These are phyloP conservation scores for Clupea harengus DNA, from an alignment of 2,113 vertebrate genomes.

Conservation along the genomic window DNA sequence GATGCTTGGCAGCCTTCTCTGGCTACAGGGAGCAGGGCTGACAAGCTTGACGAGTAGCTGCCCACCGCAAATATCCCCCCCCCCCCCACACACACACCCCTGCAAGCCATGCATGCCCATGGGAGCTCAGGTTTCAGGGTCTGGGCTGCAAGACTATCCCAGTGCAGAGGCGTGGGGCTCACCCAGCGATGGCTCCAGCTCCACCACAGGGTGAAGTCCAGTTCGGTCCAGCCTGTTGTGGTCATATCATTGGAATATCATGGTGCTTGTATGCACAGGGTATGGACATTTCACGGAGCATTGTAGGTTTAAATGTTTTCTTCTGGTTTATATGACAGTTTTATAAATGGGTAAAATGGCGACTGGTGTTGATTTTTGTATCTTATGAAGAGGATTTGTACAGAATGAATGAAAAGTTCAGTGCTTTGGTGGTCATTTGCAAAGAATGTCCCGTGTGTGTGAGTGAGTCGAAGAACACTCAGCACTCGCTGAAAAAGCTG, in stretches of 20 bases:
- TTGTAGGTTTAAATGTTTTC: background rate
- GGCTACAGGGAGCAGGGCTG: conserved; percentile 7
- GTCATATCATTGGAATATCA: background rate
- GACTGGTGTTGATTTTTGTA: background rate
- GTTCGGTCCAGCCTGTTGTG: background rate
- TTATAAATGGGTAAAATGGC: background rate
- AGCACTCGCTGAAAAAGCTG: background rate
- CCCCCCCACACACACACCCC: background rate
- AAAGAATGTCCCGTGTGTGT: background rate
- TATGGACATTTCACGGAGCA: background rate
- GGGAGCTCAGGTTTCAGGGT: conserved; percentile 59
- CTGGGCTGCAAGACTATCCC: conserved; percentile 49
- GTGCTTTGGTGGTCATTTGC: background rate
- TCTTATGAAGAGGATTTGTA: background rate
- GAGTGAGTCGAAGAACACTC: background rate
- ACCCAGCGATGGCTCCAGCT: background rate
- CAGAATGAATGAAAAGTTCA: background rate
- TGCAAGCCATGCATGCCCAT: conserved; percentile 30
- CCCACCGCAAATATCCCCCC: background rate
- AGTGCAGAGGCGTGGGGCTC: background rate
- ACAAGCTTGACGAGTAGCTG: conserved; percentile 28
- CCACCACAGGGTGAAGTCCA: background rate
- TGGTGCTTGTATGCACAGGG: background rate
- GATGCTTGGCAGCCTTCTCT: conserved; percentile 44
- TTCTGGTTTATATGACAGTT: background rate